These are phyloP conservation scores for Piezodorus guildinii DNA, from an alignment of 1,140 invertebrate genomes.

Conservation along the genomic window DNA sequence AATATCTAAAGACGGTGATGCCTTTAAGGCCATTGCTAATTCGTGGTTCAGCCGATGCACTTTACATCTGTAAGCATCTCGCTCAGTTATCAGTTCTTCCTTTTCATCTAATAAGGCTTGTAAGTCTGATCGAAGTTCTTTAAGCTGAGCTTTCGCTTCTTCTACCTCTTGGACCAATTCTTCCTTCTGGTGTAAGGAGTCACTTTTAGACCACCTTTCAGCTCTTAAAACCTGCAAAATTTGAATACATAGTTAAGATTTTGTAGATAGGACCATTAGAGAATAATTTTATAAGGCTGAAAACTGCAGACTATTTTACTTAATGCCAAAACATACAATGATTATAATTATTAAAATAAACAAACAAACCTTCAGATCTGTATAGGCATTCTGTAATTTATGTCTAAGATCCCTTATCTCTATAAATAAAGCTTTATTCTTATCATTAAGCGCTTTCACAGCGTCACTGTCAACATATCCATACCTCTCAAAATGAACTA, in stretches of 20 bases:
- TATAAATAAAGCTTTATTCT: neutral
- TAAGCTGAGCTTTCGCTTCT: neutral
- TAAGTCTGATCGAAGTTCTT: constrained; percentile 50
- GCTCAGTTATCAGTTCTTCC: constrained; percentile 66
- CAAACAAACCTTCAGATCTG: neutral
- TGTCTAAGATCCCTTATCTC: neutral
- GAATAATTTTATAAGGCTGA: too few species aligned
- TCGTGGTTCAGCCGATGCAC: constrained; percentile 72
- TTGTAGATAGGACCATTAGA: too few species aligned
- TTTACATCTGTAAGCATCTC: constrained; percentile 76
- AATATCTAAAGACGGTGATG: constrained; percentile 52
- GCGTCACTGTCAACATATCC: constrained; percentile 1
- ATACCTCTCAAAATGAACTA: neutral
- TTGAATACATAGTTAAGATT: too few species aligned
- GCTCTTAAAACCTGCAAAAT: neutral
- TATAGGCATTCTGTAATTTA: neutral
- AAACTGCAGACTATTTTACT: too few species aligned
- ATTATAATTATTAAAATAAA: too few species aligned
- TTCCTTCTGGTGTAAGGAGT: neutral
- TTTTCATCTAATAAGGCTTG: constrained; percentile 72
- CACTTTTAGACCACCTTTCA: neutral
- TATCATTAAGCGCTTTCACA: neutral
- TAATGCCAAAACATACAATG: too few species aligned
- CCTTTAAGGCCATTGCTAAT: constrained; percentile 58
- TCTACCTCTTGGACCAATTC: constrained; percentile 21